Percentiles rank a stretch among this genome's conserved stretches.
Evolutionary conservation across 2,797 vertebrate species (phyloP).

Genomic region (Malurus leucopterus): DNA sequence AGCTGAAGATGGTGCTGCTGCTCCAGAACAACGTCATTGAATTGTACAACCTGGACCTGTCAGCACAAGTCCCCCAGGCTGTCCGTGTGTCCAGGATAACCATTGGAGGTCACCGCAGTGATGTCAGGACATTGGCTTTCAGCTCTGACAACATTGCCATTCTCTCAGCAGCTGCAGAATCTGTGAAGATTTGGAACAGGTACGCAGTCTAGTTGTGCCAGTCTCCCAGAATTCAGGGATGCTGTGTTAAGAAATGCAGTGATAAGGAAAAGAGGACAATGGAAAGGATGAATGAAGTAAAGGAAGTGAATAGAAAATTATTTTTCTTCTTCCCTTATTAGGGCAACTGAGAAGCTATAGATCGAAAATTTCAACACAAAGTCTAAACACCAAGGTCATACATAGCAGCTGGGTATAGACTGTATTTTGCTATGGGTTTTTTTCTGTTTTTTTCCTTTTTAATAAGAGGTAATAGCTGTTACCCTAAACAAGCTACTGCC

Average conservation of each 20-base stretch:
- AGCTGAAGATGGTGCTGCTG: slow-evolving; percentile 86
- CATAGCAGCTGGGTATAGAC: accelerated
- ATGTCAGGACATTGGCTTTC: slow-evolving; percentile 90
- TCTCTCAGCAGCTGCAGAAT: slow-evolving; percentile 91
- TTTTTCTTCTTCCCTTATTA: neutral
- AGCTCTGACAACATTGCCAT: slow-evolving; percentile 95
- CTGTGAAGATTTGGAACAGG: slow-evolving; percentile 97
- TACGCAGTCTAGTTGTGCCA: neutral
- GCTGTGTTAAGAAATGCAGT: neutral
- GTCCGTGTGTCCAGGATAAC: slow-evolving; percentile 81
- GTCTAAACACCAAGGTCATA: neutral
- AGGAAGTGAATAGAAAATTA: neutral
- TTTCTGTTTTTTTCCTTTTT: neutral
- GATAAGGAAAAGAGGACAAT: neutral
- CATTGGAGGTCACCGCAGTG: slow-evolving; percentile 88
- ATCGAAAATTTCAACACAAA: neutral
- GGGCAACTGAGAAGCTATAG: neutral
- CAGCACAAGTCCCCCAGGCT: slow-evolving; percentile 64
- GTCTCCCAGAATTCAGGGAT: neutral
- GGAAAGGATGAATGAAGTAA: neutral
- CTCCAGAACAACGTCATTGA: slow-evolving; percentile 94
- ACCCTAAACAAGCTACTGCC: neutral
- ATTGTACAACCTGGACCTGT: slow-evolving; percentile 75
- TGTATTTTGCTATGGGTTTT: neutral
- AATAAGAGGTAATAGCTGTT: neutral